Evolutionary conservation across 2,113 vertebrate genomes (phyloP).

Genomic region (Gasterosteus nipponicus): DNA sequence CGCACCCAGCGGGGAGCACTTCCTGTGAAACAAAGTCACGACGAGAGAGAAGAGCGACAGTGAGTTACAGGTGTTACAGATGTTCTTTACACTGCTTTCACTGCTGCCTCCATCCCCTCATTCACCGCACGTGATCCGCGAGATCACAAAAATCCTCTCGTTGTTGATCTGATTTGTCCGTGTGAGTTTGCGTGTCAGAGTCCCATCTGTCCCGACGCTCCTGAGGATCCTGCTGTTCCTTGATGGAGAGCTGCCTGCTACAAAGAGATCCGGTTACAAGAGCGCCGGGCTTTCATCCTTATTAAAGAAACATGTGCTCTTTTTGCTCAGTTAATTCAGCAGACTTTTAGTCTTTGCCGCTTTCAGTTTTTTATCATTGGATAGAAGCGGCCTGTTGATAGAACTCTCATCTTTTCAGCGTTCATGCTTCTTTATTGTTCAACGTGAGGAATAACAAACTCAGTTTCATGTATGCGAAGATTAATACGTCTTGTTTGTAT

Average conservation of each 20-base stretch:
- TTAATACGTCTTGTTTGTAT: slow-evolving; percentile 9
- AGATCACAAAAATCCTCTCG: slow-evolving; percentile 4
- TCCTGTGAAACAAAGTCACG: slow-evolving; percentile 35
- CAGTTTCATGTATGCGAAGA: background rate
- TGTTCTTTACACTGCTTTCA: slow-evolving; percentile 11
- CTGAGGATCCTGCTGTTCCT: slow-evolving; percentile 81
- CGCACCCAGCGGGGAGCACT: slow-evolving; percentile 44
- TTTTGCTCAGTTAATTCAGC: slow-evolving; percentile 60
- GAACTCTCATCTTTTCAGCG: slow-evolving; percentile 10
- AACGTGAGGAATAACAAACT: background rate
- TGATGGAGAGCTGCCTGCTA: slow-evolving; percentile 80
- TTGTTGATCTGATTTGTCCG: slow-evolving; percentile 26
- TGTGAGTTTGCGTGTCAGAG: slow-evolving; percentile 75
- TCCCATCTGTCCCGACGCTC: slow-evolving; percentile 78
- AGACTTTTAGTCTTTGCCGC: slow-evolving; percentile 33
- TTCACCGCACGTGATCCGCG: background rate
- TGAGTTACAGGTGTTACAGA: slow-evolving; percentile 61
- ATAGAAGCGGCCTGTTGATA: slow-evolving; percentile 9
- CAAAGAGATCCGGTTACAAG: slow-evolving; percentile 82
- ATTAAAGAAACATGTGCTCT: slow-evolving; percentile 83
- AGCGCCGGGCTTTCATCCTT: slow-evolving; percentile 82
- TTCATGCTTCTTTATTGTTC: background rate
- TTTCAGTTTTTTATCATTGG: slow-evolving; percentile 31
- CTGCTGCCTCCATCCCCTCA: background rate
- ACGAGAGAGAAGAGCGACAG: slow-evolving; percentile 25